phyloP scores from a whole-genome alignment of 2,113 vertebrate genomes.

The Lonchura striata region DNA sequence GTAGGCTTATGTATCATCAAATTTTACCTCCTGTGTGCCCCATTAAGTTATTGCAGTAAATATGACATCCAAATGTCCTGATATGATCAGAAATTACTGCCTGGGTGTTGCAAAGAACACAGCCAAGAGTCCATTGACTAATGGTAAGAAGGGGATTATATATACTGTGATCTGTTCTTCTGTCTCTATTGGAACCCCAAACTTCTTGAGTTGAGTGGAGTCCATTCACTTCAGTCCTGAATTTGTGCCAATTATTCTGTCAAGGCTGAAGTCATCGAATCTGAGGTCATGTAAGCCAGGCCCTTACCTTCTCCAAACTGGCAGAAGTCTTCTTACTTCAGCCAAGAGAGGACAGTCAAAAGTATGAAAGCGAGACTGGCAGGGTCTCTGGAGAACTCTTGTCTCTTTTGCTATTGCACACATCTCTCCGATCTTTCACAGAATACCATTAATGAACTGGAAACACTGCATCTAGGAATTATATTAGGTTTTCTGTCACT shows the following conservation, averaged over 20 bases:
- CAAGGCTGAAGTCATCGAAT: background rate
- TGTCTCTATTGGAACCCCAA: background rate
- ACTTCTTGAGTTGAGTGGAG: background rate
- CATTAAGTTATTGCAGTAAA: background rate
- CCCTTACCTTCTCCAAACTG: background rate
- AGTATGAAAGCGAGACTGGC: accelerated
- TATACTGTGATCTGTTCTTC: background rate
- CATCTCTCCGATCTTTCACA: background rate
- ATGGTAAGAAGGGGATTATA: background rate
- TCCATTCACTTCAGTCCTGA: background rate
- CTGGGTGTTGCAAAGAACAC: background rate
- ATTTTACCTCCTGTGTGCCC: background rate
- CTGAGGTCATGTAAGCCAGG: background rate
- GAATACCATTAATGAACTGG: background rate
- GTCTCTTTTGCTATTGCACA: background rate
- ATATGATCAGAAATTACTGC: background rate
- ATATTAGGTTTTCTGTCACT: background rate
- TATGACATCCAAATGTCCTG: background rate
- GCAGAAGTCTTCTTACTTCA: background rate
- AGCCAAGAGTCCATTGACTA: background rate
- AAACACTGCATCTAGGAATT: background rate
- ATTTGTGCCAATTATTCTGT: background rate
- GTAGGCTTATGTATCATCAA: background rate
- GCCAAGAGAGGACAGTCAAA: background rate
- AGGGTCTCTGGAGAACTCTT: background rate